Evolutionary conservation across 2,113 vertebrate genomes (phyloP).

Genomic region (Lucifuga dentata): DNA sequence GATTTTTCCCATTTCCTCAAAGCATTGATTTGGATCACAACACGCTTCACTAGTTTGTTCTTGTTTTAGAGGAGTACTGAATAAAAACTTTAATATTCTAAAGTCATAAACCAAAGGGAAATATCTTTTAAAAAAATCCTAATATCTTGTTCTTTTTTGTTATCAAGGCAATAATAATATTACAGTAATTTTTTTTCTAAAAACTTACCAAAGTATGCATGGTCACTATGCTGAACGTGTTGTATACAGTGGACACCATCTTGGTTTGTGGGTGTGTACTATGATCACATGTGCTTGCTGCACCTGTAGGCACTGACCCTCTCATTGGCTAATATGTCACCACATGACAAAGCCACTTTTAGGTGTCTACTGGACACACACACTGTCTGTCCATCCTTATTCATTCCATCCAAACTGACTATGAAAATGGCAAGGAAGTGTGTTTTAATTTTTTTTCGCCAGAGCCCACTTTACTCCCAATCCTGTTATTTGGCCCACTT

Average conservation of each 20-base stretch:
- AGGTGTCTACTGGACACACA: slow-evolving; percentile 15
- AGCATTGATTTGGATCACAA: slow-evolving; percentile 4
- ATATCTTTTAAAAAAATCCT: slow-evolving; percentile 3
- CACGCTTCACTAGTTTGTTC: neutral
- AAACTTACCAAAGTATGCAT: too few species aligned
- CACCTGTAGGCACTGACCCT: slow-evolving; percentile 62
- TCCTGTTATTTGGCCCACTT: slow-evolving; percentile 36
- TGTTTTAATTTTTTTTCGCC: neutral
- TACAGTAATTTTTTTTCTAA: too few species aligned
- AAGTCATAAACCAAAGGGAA: neutral
- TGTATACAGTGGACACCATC: slow-evolving; percentile 45
- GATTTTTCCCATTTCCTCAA: slow-evolving; percentile 18
- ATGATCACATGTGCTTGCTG: slow-evolving; percentile 52
- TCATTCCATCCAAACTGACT: slow-evolving; percentile 24
- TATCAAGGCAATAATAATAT: too few species aligned
- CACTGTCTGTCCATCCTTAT: slow-evolving; percentile 13
- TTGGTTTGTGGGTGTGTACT: slow-evolving; percentile 21
- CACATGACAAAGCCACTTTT: slow-evolving; percentile 59
- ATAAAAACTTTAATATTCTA: neutral
- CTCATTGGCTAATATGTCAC: slow-evolving; percentile 53
- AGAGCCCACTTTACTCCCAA: neutral
- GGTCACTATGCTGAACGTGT: slow-evolving; percentile 6
- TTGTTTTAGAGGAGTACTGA: neutral
- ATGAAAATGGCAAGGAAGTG: slow-evolving; percentile 37
- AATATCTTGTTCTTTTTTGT: too few species aligned